Base-by-base conservation (phyloP, 37 sponge, comb jelly and placozoan genomes). In the Chondrilla cf. caribensis region DNA sequence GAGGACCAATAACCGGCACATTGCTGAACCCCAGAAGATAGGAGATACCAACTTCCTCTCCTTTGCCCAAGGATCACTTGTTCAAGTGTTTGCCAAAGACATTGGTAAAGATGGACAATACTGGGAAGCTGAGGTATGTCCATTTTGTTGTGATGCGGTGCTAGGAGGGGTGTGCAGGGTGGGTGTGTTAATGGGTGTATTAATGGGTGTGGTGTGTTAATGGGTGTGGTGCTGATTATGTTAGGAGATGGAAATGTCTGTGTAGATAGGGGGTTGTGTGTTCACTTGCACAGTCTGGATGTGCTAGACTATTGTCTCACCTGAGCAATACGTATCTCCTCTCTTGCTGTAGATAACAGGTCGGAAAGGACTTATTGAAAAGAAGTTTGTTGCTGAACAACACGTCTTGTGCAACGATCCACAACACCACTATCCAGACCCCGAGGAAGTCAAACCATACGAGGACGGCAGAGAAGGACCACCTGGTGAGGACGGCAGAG, bases 21-120 rank as follows among this genome's bases (percentile, higher is more conserved):
- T 89, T 39, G 76, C 84, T 8, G 77, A 47, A 35, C 84, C 89
- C 1, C 38, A 37, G 17, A 81, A 71, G 2, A 42, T 0, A 38
- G 76, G 76, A 40, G 44, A 8, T 22, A 25, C 14, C 2, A 1
- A 8, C 1, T 81, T 58, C 31, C 81, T 93, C 25, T 89, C 90
- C 19, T 93, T 82, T 68, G 87, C 93, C 17, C 58, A 79, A 28
- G 39, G 47, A 64, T 83, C 89, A 3, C 66, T 84, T 0, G 82
- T 93, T 14, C 80, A 81, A 24, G 78, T 89, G 9, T 84, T 64
- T 60, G 79, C 85, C 17, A 93, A 88, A 59, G 54, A 75, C 0
- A 58, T 36, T 19, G 76, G 76, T 22, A 38, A 73, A 2, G 24
- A 37, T 5, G 40, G 36, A 11, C 38, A 40, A n/a, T 73, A 73